Base-by-base conservation (phyloP, 2,113 vertebrate species). In the Rhodinocichla rosea region DNA sequence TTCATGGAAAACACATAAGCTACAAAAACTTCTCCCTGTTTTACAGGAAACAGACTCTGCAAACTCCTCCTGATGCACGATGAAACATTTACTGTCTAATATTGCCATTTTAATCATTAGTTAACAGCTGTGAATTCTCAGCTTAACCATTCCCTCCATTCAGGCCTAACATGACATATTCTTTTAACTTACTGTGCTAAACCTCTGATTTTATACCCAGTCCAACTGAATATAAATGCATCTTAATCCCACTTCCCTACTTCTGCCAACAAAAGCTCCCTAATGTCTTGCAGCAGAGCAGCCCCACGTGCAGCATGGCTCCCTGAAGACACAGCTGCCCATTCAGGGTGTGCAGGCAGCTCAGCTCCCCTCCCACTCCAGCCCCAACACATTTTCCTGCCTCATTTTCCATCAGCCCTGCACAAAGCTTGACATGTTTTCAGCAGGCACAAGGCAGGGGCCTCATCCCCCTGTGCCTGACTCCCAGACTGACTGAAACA, bases 341-440 rank as follows among this genome's bases (percentile, higher is more conserved):
- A 15, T 40, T 75, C 27, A 69, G 74, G 16, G 32, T 53, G 32
- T 45, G 89, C 90, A 62, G 53, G 86, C 95, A 87, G 86, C 68
- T 78, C 95, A 68, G 83, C 69, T 84, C 87, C 55, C 77, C 73
- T 92, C 87, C 91, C 77, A 44, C 77, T 84, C 91, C 60, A 47
- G 47, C 87, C 78, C 62, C 84, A 49, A 92, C 88, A 57, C 4
- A 11, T 69, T 53, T 69, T 39, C 74, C 40, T 4, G 9, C 3
- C 80, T 91, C 81, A 3, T 89, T 92, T 84, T 74, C 89, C 94
- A 87, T 1, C 5, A 55, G 65, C 64, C 24, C 62, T 55, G 20
- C 75, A 76, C 83, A 89, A 77, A 92, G 83, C 76, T 60, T 23
- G 0, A 83, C 89, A 87, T 10, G 2, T 83, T 88, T 90, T 53